phyloP scores from a whole-genome alignment of 2,113 vertebrate species.

The Orientallactaga bullata region DNA sequence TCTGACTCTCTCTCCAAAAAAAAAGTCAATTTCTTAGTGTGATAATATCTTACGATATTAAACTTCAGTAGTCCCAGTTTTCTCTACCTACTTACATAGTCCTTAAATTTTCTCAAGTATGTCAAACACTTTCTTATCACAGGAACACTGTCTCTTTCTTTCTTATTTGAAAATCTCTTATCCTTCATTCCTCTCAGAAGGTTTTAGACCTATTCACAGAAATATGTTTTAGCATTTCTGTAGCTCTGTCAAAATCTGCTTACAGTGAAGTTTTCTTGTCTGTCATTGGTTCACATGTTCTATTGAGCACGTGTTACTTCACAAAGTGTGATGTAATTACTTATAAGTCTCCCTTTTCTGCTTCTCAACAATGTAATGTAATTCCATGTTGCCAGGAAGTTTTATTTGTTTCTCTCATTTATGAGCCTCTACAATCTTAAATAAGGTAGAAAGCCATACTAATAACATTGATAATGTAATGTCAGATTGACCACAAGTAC shows the following conservation, averaged over 20 bases:
- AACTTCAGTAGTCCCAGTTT: background rate
- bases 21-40: background rate
- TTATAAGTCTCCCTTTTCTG: background rate
- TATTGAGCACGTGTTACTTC: background rate
- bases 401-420: background rate
- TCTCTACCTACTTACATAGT: background rate
- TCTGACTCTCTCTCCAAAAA: no score
- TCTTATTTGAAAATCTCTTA: background rate
- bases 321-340: background rate
- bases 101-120: background rate
- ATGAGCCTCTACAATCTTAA: background rate
- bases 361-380: background rate
- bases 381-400: background rate
- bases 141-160: background rate
- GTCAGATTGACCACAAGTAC: background rate
- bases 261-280: background rate
- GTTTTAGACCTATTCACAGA: background rate
- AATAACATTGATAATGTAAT: background rate
- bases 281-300: background rate
- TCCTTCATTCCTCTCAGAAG: no score
- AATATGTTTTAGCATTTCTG: background rate
- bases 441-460: background rate
- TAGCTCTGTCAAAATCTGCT: background rate
- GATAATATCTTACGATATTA: background rate
- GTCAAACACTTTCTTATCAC: rapidly evolving